phyloP scores from a whole-genome alignment of 2,113 vertebrate genomes.

The Stigmatopora argus region DNA sequence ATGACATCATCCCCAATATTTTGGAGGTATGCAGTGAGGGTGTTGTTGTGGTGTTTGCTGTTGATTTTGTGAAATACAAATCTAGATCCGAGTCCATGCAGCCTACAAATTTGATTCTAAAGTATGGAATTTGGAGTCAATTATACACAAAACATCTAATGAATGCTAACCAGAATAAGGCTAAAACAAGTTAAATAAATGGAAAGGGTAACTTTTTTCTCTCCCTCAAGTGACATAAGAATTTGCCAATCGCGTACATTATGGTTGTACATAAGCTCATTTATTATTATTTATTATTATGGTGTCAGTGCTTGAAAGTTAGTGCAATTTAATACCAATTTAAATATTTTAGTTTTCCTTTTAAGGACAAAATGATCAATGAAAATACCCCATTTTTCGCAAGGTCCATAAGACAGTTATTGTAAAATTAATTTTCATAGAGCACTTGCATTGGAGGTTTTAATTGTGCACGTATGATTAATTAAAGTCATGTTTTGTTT shows the following conservation, averaged over 20 bases:
- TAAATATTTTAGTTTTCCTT: too few species aligned
- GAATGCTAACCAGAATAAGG: too few species aligned
- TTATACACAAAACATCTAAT: neutral
- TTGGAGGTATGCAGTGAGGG: constrained; percentile 76
- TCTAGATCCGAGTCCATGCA: neutral
- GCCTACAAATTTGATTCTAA: neutral
- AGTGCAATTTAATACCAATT: too few species aligned
- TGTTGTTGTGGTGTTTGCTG: neutral
- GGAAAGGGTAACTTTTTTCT: too few species aligned
- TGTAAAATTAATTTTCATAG: neutral
- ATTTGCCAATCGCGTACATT: too few species aligned
- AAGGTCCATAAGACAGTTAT: neutral
- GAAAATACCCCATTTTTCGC: too few species aligned
- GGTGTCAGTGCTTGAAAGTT: too few species aligned
- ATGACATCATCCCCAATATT: constrained; percentile 91
- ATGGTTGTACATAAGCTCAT: too few species aligned
- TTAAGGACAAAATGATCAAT: neutral
- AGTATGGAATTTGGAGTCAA: neutral
- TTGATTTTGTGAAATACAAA: neutral
- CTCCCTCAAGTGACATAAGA: too few species aligned
- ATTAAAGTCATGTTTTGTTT: neutral
- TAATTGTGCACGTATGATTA: neutral
- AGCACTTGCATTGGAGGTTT: neutral
- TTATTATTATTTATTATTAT: too few species aligned
- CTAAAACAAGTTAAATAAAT: too few species aligned